Conservation (phyloP, 2,888 invertebrate genomes). For the Chironomus riparius region DNA sequence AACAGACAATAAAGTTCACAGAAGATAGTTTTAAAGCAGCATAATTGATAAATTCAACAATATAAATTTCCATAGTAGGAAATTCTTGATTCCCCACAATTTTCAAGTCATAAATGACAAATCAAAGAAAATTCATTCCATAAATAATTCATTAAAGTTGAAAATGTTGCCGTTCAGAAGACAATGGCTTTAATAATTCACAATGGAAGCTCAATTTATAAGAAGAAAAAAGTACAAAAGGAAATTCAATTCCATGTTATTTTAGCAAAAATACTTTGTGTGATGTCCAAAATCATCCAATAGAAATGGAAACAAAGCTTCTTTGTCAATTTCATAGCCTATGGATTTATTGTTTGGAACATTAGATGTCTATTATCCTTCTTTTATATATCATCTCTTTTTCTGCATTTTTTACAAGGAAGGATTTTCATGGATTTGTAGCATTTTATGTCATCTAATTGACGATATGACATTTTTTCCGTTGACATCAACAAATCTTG, state of each 20-base stretch:
- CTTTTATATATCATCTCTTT: neutral
- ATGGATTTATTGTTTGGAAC: neutral
- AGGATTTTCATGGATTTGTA: neutral
- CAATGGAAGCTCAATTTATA: too few relatives aligned
- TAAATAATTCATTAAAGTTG: neutral
- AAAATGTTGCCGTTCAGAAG: neutral
- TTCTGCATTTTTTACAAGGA: neutral
- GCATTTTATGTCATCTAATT: neutral
- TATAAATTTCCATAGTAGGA: too few relatives aligned
- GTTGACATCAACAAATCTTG: neutral
- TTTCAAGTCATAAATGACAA: neutral
- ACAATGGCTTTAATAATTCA: too few relatives aligned
- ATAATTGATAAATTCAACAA: too few relatives aligned
- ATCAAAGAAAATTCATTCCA: neutral
- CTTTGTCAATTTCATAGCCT: neutral
- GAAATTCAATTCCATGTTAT: too few relatives aligned
- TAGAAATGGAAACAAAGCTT: too few relatives aligned
- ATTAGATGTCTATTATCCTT: neutral
- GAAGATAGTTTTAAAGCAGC: too few relatives aligned
- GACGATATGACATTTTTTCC: conserved; percentile 1
- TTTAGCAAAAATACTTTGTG: too few relatives aligned
- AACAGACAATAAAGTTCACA: too few relatives aligned
- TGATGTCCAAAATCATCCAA: too few relatives aligned
- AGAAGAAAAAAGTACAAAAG: too few relatives aligned
- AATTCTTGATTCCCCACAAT: too few relatives aligned